phyloP scores from a whole-genome alignment of 92 coral and sea anemone genomes.

The Palythoa caribaeorum region DNA sequence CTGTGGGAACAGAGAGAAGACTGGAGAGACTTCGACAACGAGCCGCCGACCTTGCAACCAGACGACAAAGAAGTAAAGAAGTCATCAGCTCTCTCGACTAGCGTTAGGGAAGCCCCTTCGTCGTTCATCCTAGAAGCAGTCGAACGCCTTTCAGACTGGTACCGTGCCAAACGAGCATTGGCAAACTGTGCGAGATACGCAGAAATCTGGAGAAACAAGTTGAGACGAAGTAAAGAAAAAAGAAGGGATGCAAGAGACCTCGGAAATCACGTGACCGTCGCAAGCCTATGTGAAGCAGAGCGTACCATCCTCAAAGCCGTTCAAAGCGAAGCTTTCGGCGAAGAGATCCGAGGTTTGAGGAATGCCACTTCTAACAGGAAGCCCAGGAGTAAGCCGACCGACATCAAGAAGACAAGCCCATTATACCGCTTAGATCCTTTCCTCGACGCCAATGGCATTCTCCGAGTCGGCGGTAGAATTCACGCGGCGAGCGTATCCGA shows the following conservation, averaged over 20 bases:
- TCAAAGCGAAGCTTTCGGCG: slow-evolving; percentile 5
- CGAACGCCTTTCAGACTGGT: neutral
- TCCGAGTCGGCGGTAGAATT: slow-evolving; percentile 13
- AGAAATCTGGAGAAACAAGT: too few species aligned
- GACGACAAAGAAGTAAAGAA: neutral
- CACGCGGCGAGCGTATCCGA: neutral
- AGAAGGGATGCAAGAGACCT: too few species aligned
- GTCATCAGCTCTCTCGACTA: neutral
- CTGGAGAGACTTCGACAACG: neutral
- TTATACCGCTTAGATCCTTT: slow-evolving; percentile 22
- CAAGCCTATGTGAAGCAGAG: neutral
- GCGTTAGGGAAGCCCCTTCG: neutral
- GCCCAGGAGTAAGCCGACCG: too few species aligned
- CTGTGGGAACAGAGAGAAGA: neutral
- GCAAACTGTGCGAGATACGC: neutral
- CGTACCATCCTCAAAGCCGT: neutral
- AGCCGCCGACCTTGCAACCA: neutral
- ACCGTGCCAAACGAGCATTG: neutral
- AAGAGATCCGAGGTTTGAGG: neutral
- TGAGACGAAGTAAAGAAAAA: neutral
- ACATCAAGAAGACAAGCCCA: neutral
- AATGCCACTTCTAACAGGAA: too few species aligned
- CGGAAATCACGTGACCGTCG: neutral
- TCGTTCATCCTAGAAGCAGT: neutral
- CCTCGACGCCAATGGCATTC: neutral